Percentiles rank a stretch among this genome's conserved stretches.
Evolutionary conservation across 1,140 invertebrate genomes (phyloP).

Genomic region (Brachionus paranguensis): DNA sequence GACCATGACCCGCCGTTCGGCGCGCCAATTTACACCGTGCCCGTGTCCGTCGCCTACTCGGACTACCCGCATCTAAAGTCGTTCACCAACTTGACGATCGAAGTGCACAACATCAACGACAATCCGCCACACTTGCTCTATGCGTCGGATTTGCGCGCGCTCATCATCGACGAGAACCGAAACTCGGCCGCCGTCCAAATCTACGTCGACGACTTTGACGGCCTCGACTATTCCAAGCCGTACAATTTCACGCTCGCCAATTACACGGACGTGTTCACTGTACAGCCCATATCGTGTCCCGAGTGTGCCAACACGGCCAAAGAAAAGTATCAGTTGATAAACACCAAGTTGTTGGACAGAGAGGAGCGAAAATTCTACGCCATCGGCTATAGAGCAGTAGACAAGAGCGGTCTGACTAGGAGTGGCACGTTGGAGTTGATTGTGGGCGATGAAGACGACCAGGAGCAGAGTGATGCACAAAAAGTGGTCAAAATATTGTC

Average conservation of each 20-base stretch:
- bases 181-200: not conserved
- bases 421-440: not conserved
- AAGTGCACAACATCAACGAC: not conserved
- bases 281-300: not conserved
- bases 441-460: slow-evolving; percentile 21
- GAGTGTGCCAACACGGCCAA: not conserved
- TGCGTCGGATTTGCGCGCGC: not conserved
- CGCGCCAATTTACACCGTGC: not conserved
- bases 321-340: not conserved
- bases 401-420: not conserved
- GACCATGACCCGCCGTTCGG: not conserved
- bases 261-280: not conserved
- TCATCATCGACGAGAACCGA: slow-evolving; percentile 10
- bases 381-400: not conserved
- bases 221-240: not conserved
- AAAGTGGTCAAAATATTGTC: slow-evolving; percentile 18
- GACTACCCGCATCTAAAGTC: not conserved
- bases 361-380: not conserved
- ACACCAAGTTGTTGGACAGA: not conserved
- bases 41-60: not conserved
- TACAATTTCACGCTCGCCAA: not conserved
- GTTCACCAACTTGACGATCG: not conserved
- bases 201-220: slow-evolving; percentile 17
- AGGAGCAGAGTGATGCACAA: not conserved
- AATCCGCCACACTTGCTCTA: slow-evolving; percentile 8